Evolutionary conservation across 2,797 vertebrate species (phyloP).

Genomic region (Semotilus atromaculatus): DNA sequence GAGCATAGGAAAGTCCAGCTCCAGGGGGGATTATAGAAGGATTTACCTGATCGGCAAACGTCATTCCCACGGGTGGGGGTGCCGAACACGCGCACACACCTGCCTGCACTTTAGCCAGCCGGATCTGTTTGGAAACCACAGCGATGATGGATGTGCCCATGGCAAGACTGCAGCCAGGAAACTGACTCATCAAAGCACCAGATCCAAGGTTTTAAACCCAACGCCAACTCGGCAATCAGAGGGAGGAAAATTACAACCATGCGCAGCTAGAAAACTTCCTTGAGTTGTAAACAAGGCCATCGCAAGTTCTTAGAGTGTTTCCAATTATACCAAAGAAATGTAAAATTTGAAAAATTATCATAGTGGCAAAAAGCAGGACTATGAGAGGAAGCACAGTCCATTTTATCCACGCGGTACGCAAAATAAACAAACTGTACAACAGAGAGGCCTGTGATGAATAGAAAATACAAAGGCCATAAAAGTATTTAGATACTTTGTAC

Average conservation of each 20-base stretch:
- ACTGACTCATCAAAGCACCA: slow-evolving; percentile 71
- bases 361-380: neutral
- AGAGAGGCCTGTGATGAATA: slow-evolving; percentile 8
- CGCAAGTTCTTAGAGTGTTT: neutral
- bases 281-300: slow-evolving; percentile 26
- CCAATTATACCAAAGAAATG: neutral
- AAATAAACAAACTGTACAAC: slow-evolving; percentile 16
- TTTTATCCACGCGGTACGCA: neutral
- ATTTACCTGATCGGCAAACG: slow-evolving; percentile 55
- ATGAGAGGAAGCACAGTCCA: neutral
- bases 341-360: neutral
- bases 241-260: slow-evolving; percentile 36
- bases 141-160: slow-evolving; percentile 64
- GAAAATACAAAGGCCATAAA: slow-evolving; percentile 20
- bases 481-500: neutral
- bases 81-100: slow-evolving; percentile 25
- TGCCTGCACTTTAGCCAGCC: slow-evolving; percentile 58
- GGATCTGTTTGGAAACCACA: slow-evolving; percentile 63
- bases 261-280: slow-evolving; percentile 13
- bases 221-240: slow-evolving; percentile 15
- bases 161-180: slow-evolving; percentile 68
- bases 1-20: slow-evolving; percentile 7
- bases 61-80: slow-evolving; percentile 51
- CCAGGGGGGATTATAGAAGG: slow-evolving; percentile 54
- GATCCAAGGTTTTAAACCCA: slow-evolving; percentile 19